Evolutionary conservation across 2,113 vertebrate species (phyloP).

Genomic region (Sturnus vulgaris): DNA sequence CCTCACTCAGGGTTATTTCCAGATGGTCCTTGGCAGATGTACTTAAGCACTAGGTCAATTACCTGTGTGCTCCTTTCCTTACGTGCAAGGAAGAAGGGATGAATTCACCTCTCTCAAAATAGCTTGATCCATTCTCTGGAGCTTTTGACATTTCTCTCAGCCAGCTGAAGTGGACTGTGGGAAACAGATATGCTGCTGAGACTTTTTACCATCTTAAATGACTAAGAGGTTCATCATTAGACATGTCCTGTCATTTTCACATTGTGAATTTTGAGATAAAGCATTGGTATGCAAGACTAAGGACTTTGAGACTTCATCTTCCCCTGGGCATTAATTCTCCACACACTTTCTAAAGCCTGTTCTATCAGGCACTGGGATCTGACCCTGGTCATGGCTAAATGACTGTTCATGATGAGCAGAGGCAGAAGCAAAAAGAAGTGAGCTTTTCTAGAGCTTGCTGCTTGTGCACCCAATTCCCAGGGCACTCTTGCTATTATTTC

Average conservation of each 20-base stretch:
- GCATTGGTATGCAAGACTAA: not conserved
- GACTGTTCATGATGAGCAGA: not conserved
- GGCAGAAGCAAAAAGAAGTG: not conserved
- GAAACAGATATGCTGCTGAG: not conserved
- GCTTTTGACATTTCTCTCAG: not conserved
- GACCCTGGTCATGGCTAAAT: not conserved
- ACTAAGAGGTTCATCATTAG: not conserved
- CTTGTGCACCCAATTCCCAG: not conserved
- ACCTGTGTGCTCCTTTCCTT: not conserved
- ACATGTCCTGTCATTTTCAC: not conserved
- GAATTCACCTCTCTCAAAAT: not conserved
- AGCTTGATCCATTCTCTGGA: not conserved
- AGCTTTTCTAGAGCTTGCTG: conserved; percentile 10
- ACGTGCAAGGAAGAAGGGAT: not conserved
- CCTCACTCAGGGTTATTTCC: not conserved
- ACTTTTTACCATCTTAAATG: not conserved
- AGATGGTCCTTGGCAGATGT: not conserved
- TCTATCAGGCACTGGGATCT: not conserved
- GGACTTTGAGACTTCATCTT: not conserved
- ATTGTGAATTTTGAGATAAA: not conserved
- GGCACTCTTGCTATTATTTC: conserved; percentile 52
- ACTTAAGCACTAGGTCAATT: not conserved
- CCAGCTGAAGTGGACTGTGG: not conserved
- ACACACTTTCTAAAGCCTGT: not conserved
- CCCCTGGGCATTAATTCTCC: not conserved